phyloP scores from a whole-genome alignment of 2,113 vertebrate species.

The Camelus bactrianus region DNA sequence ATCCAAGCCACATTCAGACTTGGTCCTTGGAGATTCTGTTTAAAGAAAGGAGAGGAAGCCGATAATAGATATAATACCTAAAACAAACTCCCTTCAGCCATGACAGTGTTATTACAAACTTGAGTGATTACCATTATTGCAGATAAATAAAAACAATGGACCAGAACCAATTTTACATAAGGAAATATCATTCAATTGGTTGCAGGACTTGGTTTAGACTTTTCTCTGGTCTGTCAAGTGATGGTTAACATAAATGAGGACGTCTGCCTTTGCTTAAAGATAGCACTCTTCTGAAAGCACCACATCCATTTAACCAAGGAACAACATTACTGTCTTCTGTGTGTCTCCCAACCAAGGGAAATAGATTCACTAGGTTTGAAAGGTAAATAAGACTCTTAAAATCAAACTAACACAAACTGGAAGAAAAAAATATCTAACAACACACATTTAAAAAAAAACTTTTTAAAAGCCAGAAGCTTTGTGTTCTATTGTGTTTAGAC shows the following conservation, averaged over 20 bases:
- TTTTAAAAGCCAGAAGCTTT: conserved; percentile 79
- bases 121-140: conserved; percentile 90
- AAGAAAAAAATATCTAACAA: conserved; percentile 63
- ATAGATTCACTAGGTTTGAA: conserved; percentile 22
- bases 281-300: conserved; percentile 68
- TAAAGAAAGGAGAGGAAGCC: conserved; percentile 84
- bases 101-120: conserved; percentile 92
- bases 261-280: conserved; percentile 80
- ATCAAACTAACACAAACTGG: conserved; percentile 67
- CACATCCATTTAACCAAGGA: background rate
- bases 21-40: conserved; percentile 86
- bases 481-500: conserved; percentile 77
- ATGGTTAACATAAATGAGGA: conserved; percentile 88
- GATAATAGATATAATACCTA: conserved; percentile 88
- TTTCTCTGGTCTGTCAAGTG: conserved; percentile 86
- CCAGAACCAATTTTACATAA: conserved; percentile 91
- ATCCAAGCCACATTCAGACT: conserved; percentile 83
- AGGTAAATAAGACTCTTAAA: conserved; percentile 70
- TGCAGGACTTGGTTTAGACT: conserved; percentile 86
- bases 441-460: conserved; percentile 40
- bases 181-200: conserved; percentile 88
- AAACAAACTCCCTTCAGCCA: conserved; percentile 90
- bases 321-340: conserved; percentile 52
- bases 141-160: conserved; percentile 93
- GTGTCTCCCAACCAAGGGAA: background rate